phyloP scores from a whole-genome alignment of 1,140 invertebrate species.

The Triops cancriformis region DNA sequence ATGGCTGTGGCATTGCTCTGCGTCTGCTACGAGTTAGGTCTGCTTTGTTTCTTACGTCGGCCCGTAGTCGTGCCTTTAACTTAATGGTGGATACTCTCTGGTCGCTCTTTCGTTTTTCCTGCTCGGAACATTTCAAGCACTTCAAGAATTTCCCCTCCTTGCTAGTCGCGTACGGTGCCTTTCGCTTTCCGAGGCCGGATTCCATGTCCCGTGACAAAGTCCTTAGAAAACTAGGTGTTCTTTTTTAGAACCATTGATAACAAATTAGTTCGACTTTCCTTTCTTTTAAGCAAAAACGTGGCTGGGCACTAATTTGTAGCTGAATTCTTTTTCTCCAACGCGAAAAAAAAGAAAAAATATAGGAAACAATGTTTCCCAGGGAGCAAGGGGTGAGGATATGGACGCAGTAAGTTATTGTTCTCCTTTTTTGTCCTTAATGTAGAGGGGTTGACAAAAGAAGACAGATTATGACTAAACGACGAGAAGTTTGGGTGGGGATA shows the following conservation, averaged over 20 bases:
- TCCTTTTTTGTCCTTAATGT: not conserved
- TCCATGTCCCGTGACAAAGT: not conserved
- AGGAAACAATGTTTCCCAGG: too few species aligned
- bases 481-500: too few species aligned
- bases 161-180: not conserved
- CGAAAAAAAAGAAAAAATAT: not conserved
- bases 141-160: not conserved
- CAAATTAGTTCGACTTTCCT: not conserved
- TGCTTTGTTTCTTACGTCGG: not conserved
- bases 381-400: not conserved
- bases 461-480: not conserved
- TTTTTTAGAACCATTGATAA: not conserved
- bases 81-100: not conserved
- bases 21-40: slow-evolving; percentile 1
- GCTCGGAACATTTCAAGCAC: not conserved
- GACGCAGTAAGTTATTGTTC: not conserved
- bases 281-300: not conserved
- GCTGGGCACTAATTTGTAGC: not conserved
- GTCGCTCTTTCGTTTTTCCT: not conserved
- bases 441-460: not conserved
- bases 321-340: too few species aligned
- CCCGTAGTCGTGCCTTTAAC: not conserved
- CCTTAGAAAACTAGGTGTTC: not conserved
- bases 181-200: not conserved
- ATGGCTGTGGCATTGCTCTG: not conserved